Evolutionary conservation across 1,140 invertebrate genomes (phyloP), one percentile per base, ranked within the genome.

Genomic region (Drusus annulatus): DNA sequence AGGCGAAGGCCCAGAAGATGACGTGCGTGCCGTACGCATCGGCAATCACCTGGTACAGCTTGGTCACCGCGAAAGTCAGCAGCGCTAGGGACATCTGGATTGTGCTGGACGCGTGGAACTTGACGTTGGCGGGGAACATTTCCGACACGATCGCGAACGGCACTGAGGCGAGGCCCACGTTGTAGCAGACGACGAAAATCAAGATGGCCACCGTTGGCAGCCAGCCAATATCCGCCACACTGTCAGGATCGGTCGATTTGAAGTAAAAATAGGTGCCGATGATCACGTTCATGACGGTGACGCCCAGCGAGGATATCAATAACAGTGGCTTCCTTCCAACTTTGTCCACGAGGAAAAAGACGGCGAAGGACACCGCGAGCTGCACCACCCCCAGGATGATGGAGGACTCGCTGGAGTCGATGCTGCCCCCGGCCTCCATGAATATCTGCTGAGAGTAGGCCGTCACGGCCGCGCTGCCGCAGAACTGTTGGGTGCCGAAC

Each of bases 361-460:
- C 91, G 15, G 92, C 80, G 13, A 91, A 87, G 3, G 93, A 91
- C 0, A 93, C 92, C 0, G 92, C 84, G 0, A 97, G 89, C 84
- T 94, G 94, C 3, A 94, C 90, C 5, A 88, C 85, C 60, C 93
- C 93, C 58, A 95, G 88, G 28, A 94, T 90, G 28, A 95, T 93
- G 2, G 94, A 91, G 63, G 91, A 86, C 36, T 88, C 86, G 56
- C 90, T 89, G 0, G 91, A 87, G 13, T 85, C 80, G 31, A 93
- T 86, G 52, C 86, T 85, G 0, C 84, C 86, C 3, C 88, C 87
- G 13, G 91, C 91, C 31, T 91, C 90, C 80, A 86, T 85, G 82
- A 96, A 92, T 79, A 96, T 95, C 13, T 91, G 91, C 78, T 95
- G 93, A 23, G 94, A 91, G 85, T 95, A 95, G 23, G 94, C 94